phyloP scores from a whole-genome alignment of 37 sponge, comb jelly and placozoan genomes.

The Chondrosia reniformis region DNA sequence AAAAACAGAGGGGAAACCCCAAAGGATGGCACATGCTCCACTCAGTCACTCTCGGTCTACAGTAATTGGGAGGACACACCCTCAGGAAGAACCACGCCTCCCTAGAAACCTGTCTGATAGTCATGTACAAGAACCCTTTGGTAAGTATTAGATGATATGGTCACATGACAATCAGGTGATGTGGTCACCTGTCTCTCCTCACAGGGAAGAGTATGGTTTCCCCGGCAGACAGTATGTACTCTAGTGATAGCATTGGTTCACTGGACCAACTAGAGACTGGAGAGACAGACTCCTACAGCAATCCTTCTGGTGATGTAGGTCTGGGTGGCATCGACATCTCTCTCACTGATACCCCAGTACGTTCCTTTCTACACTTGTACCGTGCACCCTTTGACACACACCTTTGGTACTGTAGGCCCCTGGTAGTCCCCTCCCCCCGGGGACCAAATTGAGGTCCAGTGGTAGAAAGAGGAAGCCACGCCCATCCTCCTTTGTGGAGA shows the following conservation, averaged over 20 bases:
- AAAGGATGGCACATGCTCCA: not conserved
- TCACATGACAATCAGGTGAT: no score
- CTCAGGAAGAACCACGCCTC: not conserved
- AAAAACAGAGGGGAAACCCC: no score
- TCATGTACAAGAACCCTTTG: not conserved
- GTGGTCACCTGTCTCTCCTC: no score
- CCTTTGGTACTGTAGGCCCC: not conserved
- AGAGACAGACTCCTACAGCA: not conserved
- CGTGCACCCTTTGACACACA: not conserved
- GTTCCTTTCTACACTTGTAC: not conserved
- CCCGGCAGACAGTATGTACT: not conserved
- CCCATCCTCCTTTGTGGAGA: constrained; percentile 9
- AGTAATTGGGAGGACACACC: not conserved
- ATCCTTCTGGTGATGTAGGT: not conserved
- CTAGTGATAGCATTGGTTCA: constrained; percentile 23
- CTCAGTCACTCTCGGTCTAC: constrained; percentile 2
- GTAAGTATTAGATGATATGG: no score
- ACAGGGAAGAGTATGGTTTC: not conserved
- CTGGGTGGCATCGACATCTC: no score
- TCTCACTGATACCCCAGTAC: not conserved
- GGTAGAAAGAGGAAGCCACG: not conserved
- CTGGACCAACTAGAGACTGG: not conserved
- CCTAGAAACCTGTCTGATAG: constrained; percentile 5
- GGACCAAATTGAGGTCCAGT: not conserved
- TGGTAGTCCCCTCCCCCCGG: not conserved